Conservation (phyloP, 1,140 invertebrate genomes). For the Caenorhabditis latens region DNA sequence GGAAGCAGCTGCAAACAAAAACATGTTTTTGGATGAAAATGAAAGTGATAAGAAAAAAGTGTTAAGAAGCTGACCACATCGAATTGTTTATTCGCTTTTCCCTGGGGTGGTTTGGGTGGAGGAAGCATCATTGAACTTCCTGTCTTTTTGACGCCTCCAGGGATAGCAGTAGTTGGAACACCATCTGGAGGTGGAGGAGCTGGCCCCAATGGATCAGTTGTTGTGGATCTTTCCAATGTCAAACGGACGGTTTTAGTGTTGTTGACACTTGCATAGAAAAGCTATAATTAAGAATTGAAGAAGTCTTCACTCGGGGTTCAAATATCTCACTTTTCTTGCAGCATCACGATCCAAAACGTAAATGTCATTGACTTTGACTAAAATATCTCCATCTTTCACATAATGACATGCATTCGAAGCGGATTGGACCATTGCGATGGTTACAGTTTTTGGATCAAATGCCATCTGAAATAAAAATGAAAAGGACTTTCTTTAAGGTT, state of each 20-base stretch:
- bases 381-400: constrained; percentile 41
- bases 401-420: constrained; percentile 38
- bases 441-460: constrained; percentile 19
- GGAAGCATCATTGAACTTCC: constrained; percentile 42
- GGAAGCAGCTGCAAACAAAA: constrained; percentile 33
- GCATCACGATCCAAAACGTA: constrained; percentile 40
- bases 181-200: constrained; percentile 27
- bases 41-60: background rate
- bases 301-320: background rate
- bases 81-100: constrained; percentile 44
- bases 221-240: constrained; percentile 35
- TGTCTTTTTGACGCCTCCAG: background rate
- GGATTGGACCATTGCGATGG: constrained; percentile 33
- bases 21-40: background rate
- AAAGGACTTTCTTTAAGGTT: background rate
- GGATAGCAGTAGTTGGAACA: background rate
- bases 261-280: constrained; percentile 42
- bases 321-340: constrained; percentile 5
- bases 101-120: constrained; percentile 28
- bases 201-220: constrained; percentile 25
- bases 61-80: constrained; percentile 44
- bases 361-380: constrained; percentile 32
- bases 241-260: constrained; percentile 46
- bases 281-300: background rate
- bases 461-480: background rate